These are phyloP conservation scores for Spodoptera litura DNA, from an alignment of 1,140 invertebrate genomes.

Conservation along the genomic window DNA sequence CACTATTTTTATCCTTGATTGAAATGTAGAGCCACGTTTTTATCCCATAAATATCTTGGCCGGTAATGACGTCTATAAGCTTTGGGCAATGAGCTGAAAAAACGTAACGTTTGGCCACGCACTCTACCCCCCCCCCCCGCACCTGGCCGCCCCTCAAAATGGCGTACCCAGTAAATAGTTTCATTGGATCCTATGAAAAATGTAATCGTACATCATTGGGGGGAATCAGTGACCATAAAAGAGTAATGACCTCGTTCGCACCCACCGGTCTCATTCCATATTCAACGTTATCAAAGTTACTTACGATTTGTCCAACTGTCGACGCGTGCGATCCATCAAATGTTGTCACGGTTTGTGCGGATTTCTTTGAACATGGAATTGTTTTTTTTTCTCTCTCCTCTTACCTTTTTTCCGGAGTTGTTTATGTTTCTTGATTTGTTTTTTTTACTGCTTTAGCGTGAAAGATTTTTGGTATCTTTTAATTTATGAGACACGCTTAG, in stretches of 20 bases:
- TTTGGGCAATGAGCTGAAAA: slow-evolving; percentile 79
- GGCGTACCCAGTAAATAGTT: slow-evolving; percentile 64
- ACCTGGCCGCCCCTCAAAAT: background rate
- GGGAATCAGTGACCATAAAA: slow-evolving; percentile 61
- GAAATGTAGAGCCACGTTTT: slow-evolving; percentile 76
- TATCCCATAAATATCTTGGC: slow-evolving; percentile 74
- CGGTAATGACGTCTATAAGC: slow-evolving; percentile 80
- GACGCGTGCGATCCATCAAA: slow-evolving; percentile 45
- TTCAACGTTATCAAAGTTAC: slow-evolving; percentile 73
- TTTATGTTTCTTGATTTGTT: slow-evolving; percentile 5
- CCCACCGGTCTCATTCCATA: slow-evolving; percentile 67
- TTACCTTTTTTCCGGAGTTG: background rate
- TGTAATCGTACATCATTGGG: slow-evolving; percentile 74
- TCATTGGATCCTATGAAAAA: slow-evolving; percentile 74
- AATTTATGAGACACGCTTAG: no score
- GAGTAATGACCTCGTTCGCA: slow-evolving; percentile 68
- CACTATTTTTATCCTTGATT: slow-evolving; percentile 71
- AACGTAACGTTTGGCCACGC: slow-evolving; percentile 69
- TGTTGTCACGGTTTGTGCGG: slow-evolving; percentile 6
- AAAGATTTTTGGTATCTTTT: background rate
- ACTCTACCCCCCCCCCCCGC: slow-evolving; percentile 57
- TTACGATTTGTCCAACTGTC: slow-evolving; percentile 72
- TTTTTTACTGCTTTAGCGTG: background rate
- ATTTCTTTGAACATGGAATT: slow-evolving; percentile 3
- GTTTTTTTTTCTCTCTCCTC: background rate